phyloP scores from a whole-genome alignment of 2,888 invertebrate species.

The Eucera pruinosa region DNA sequence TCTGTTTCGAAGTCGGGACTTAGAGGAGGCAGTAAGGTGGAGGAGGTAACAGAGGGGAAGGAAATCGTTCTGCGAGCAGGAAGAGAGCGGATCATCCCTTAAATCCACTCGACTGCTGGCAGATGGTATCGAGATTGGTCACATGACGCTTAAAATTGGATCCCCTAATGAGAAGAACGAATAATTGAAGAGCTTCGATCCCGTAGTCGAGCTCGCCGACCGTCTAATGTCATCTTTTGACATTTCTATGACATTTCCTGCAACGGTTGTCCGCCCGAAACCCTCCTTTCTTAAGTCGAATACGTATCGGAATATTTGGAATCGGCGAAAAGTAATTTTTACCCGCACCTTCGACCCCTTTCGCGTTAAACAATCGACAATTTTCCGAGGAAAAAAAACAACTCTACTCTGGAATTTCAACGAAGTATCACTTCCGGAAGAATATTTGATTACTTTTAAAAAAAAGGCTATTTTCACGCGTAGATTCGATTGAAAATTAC shows the following conservation, averaged over 20 bases:
- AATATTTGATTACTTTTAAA: too few relatives aligned
- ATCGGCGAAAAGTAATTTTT: neutral
- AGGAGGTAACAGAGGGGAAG: constrained; percentile 23
- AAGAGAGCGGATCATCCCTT: constrained; percentile 42
- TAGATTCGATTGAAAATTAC: too few relatives aligned
- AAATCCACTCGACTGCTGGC: constrained; percentile 51
- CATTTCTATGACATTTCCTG: constrained; percentile 56
- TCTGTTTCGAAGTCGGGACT: constrained; percentile 66
- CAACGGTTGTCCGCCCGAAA: constrained; percentile 18
- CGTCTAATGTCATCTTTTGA: constrained; percentile 43
- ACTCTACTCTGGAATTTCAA: too few relatives aligned
- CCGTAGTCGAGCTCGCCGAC: neutral
- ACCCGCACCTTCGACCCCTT: too few relatives aligned
- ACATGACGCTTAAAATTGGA: constrained; percentile 45
- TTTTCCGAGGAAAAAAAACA: too few relatives aligned
- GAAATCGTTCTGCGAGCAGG: constrained; percentile 34
- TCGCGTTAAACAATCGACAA: too few relatives aligned
- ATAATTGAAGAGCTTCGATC: constrained; percentile 51
- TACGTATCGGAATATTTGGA: too few relatives aligned
- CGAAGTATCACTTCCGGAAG: too few relatives aligned
- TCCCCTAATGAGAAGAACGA: constrained; percentile 41
- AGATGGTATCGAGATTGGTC: constrained; percentile 56
- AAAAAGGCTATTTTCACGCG: too few relatives aligned
- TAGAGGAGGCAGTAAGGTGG: constrained; percentile 24
- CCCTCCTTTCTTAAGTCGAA: neutral